Base-by-base conservation (phyloP, 30 jellyfish, hydroid and myxozoan genomes). In the Calvadosia cruxmelitensis region DNA sequence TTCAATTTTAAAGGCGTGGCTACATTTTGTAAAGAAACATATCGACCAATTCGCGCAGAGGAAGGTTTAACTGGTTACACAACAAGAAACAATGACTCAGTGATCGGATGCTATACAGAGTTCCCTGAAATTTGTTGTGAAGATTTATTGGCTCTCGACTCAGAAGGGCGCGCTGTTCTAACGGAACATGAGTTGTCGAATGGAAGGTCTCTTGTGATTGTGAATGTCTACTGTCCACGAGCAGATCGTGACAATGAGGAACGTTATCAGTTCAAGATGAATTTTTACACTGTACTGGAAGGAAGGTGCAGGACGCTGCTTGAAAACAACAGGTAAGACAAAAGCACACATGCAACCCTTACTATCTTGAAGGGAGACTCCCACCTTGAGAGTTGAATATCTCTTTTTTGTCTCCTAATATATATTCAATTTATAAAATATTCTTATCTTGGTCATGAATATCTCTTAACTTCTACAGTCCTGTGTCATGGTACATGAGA, bases 211-310 rank as follows among this genome's bases (percentile, higher is more conserved):
- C 30, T 87, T 1, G 82, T 83, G 26, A 69, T 87, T 32, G 71
- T 87, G 42, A 87, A 87, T 64, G 74, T 87, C 23, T 87, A 87
- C 71, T 87, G 97, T 63, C 97, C 97, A 3, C 36, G 94, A 31
- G 94, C 97, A 1, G 83, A 69, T 52, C 70, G 80, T 36, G 94
- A 87, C 12, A 81, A 87, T 27, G 77, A 74, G 30, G 82, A 80
- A 42, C 75, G 97, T 71, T 81, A 82, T 80, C 33, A 63, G 2
- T 87, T 66, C 80, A 87, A 87, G 73, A 83, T 81, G 89, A 70
- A 74, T 53, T 87, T 80, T 48, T 87, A 87, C 62, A 42, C 29
- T 24, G 53, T 79, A 28, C 78, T 87, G 69, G 93, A 87, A 52
- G 70, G 82, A 24, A 67, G 97, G 34, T 69, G 88, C 53, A 78